A percentile compares a stretch with the other conserved stretches of the same genome.
Evolutionary conservation across 2,888 invertebrate genomes (phyloP).

Genomic region (Pecten maximus): DNA sequence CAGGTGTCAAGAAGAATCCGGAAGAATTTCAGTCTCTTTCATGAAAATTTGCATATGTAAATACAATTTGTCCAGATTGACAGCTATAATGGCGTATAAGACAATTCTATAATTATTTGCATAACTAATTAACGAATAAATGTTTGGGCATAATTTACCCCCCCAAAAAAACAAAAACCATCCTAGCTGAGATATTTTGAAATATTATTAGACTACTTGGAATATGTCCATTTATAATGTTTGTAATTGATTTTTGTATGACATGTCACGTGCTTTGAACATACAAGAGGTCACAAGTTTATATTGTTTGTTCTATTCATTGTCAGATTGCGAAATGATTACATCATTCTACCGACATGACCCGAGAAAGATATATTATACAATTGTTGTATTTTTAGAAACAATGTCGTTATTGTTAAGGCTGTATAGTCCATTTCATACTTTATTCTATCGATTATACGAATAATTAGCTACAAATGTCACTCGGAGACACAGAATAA

Average conservation of each 20-base stretch:
- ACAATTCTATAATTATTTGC: slow-evolving; percentile 13
- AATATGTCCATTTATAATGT: neutral
- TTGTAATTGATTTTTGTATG: slow-evolving; percentile 5
- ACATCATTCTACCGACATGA: neutral
- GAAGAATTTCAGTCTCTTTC: neutral
- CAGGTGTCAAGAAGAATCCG: neutral
- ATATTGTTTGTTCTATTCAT: neutral
- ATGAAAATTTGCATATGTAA: slow-evolving; percentile 4
- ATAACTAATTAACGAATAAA: slow-evolving; percentile 4
- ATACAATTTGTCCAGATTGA: neutral
- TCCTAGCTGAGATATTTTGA: neutral
- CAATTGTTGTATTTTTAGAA: neutral
- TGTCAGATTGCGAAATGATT: neutral
- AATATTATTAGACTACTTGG: neutral
- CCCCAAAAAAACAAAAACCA: too few relatives aligned
- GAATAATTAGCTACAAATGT: neutral
- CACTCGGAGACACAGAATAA: neutral
- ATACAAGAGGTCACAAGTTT: neutral
- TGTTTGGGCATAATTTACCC: neutral
- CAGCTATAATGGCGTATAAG: neutral
- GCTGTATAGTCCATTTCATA: neutral
- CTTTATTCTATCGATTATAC: neutral
- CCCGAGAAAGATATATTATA: neutral
- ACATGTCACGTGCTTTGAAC: neutral
- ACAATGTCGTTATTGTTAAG: neutral